Evolutionary conservation across 2,797 vertebrate species (phyloP), one percentile per base, ranked within the genome.

Genomic region (Thunnus albacares): DNA sequence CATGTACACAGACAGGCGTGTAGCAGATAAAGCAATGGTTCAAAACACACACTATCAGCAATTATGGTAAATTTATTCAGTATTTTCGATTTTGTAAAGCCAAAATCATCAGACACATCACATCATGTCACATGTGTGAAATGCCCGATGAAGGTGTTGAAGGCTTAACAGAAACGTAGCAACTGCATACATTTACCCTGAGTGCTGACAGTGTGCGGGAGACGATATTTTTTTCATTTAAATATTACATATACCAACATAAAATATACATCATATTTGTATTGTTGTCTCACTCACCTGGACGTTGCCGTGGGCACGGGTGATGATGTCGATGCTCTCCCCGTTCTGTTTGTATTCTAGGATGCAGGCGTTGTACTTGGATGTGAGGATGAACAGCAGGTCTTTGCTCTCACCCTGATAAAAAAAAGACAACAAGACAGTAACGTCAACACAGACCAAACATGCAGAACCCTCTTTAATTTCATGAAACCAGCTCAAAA

Each of bases 301-400:
- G 22, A 99, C 98, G 0, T 99, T 99, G 20, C 98, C 98, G 0
- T 99, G 98, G 15, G 98, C 98, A 0, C 98, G 93, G 0, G 98
- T 99, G 84, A 99, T 99, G 83, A 99, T 99, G 66, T 99, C 98
- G 1, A 99, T 99, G 94, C 94, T 99, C 30, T 99, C 98, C 0
- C 98, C 98, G 0, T 95, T 99, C 95, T 99, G 98, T 90, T 99
- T 99, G 90, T 99, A 99, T 61, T 99, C 98, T 43, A 99, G 94
- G 93, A 99, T 99, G 89, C 98, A 99, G 81, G 98, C 98, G 0
- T 99, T 99, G 88, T 99, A 99, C 87, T 99, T 99, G 58, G 98
- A 97, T 3, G 98, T 99, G 91, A 99, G 94, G 90, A 99, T 99
- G 84, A 99, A 99, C 77, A 99, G 93, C 65, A 99, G 92, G 79